Conservation (phyloP, 2,113 vertebrate genomes). For the Protomyctophum bolini region DNA sequence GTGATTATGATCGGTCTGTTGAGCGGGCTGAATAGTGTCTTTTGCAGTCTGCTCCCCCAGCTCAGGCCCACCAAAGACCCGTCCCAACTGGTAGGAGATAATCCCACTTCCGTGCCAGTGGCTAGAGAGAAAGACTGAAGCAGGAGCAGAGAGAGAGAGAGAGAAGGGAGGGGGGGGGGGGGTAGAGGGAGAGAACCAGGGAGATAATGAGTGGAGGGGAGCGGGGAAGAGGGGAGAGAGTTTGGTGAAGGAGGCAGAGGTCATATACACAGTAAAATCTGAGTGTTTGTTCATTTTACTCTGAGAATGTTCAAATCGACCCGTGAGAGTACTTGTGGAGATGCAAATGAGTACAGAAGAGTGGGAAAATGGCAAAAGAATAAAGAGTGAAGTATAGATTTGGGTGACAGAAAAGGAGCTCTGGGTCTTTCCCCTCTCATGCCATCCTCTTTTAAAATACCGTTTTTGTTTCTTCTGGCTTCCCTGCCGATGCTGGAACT, state of each 20-base stretch:
- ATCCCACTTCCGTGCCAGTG: conserved; percentile 49
- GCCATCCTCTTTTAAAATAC: conserved; percentile 20
- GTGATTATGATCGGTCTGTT: conserved; percentile 24
- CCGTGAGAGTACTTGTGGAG: too few relatives aligned
- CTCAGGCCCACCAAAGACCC: conserved; percentile 39
- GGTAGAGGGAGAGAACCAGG: conserved; percentile 2
- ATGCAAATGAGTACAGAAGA: not conserved
- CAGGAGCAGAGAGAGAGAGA: conserved; percentile 18
- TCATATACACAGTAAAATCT: too few relatives aligned
- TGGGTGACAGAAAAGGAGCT: conserved; percentile 2
- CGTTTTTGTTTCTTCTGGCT: conserved; percentile 33
- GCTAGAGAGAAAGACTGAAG: conserved; percentile 1
- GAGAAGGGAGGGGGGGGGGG: conserved; percentile 18
- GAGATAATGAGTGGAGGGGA: not conserved
- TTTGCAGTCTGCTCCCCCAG: conserved; percentile 46
- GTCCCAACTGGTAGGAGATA: conserved; percentile 49
- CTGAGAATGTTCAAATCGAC: too few relatives aligned
- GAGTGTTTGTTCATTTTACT: too few relatives aligned
- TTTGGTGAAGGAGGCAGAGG: not conserved
- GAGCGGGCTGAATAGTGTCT: conserved; percentile 51
- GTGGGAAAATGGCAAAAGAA: not conserved
- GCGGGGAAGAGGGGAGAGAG: not conserved
- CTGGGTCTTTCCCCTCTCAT: conserved; percentile 15
- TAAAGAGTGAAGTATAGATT: not conserved
- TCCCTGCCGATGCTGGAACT: conserved; percentile 13